Percentiles rank a stretch among this genome's conserved stretches.
These are phyloP conservation scores for Sminthopsis crassicaudata DNA, from an alignment of 2,113 vertebrate genomes.

Conservation along the genomic window DNA sequence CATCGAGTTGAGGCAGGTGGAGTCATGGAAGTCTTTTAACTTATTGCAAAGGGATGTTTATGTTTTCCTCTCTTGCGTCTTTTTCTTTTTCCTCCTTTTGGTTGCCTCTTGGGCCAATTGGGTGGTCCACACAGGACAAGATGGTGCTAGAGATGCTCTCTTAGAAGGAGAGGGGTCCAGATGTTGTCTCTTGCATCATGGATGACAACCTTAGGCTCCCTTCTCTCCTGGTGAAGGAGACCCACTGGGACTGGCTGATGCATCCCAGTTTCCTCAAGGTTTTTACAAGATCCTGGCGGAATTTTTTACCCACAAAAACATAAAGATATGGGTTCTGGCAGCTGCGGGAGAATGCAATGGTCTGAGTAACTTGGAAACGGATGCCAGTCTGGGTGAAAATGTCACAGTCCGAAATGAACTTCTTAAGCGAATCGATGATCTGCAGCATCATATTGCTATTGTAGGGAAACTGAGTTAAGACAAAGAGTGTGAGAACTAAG, in stretches of 20 bases:
- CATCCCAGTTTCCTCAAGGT: constrained; percentile 76
- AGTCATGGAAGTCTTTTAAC: not conserved
- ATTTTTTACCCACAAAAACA: constrained; percentile 90
- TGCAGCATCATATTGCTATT: constrained; percentile 88
- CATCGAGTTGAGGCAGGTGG: not conserved
- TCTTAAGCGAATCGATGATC: constrained; percentile 79
- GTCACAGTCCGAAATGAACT: constrained; percentile 80
- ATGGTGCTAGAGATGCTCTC: not conserved
- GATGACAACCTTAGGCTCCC: constrained; percentile 85
- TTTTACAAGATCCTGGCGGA: constrained; percentile 87
- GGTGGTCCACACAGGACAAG: not conserved
- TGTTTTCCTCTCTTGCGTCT: not conserved
- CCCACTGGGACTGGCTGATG: constrained; percentile 74
- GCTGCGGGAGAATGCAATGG: constrained; percentile 90
- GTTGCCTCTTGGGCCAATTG: not conserved
- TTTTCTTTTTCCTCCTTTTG: not conserved
- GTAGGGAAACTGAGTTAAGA: constrained; percentile 92
- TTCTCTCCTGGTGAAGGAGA: constrained; percentile 72
- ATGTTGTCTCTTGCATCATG: constrained; percentile 86
- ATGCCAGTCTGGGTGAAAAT: constrained; percentile 80
- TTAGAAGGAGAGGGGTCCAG: constrained; percentile 85
- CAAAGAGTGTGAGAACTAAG: constrained; percentile 87
- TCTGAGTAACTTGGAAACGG: constrained; percentile 87
- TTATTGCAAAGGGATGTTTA: not conserved
- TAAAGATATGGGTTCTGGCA: constrained; percentile 94